These are phyloP conservation scores for Parthenolecanium corni DNA, from an alignment of 2,888 invertebrate genomes.

Conservation along the genomic window DNA sequence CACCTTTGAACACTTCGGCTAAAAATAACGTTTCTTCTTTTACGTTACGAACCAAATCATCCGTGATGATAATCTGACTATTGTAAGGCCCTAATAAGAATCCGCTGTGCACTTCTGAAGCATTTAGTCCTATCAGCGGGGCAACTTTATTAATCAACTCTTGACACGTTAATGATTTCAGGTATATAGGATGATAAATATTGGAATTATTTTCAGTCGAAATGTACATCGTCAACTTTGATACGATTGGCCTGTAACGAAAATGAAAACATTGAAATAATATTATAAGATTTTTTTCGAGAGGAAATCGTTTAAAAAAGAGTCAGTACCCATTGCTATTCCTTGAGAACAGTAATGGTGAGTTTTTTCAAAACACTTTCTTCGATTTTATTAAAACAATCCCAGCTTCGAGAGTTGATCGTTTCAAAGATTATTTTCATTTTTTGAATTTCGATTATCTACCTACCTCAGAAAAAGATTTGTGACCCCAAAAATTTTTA, in stretches of 20 bases:
- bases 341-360: too few relatives aligned
- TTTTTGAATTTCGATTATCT: too few relatives aligned
- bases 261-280: neutral
- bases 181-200: conserved; percentile 69
- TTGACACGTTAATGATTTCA: conserved; percentile 52
- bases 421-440: too few relatives aligned
- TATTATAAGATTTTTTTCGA: too few relatives aligned
- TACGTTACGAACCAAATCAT: conserved; percentile 72
- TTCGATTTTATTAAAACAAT: too few relatives aligned
- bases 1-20: conserved; percentile 48
- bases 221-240: conserved; percentile 67
- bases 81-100: conserved; percentile 72
- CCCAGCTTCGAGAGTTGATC: too few relatives aligned
- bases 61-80: conserved; percentile 69
- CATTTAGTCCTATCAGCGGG: conserved; percentile 38
- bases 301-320: neutral
- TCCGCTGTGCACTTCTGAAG: conserved; percentile 45
- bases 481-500: too few relatives aligned
- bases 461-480: too few relatives aligned
- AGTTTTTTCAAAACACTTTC: too few relatives aligned
- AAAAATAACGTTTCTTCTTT: conserved; percentile 64
- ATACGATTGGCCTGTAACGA: conserved; percentile 50
- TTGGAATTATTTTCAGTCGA: conserved; percentile 52
- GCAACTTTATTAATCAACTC: conserved; percentile 42
- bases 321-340: too few relatives aligned